phyloP scores from a whole-genome alignment of 2,113 vertebrate species.

The Chiloscyllium plagiosum region DNA sequence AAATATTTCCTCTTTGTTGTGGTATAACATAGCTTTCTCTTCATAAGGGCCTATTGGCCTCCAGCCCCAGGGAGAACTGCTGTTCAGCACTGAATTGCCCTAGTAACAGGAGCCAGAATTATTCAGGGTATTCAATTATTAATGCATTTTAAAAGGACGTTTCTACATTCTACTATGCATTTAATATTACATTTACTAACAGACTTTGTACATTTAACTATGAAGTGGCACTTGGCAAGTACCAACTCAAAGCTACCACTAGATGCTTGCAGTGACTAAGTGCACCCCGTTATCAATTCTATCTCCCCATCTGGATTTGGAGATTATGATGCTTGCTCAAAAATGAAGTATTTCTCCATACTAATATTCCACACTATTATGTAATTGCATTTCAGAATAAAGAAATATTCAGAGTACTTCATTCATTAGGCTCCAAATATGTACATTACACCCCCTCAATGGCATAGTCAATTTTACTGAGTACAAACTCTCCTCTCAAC shows the following conservation, averaged over 20 bases:
- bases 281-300: neutral
- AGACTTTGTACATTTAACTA: neutral
- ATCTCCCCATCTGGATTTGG: neutral
- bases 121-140: neutral
- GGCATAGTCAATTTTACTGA: neutral
- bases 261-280: neutral
- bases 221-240: neutral
- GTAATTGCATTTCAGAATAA: neutral
- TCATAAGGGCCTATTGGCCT: neutral
- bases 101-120: neutral
- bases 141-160: neutral
- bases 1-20: neutral
- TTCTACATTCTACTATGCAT: neutral
- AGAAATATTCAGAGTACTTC: neutral
- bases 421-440: neutral
- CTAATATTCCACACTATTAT: neutral
- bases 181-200: slow-evolving; percentile 13
- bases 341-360: neutral
- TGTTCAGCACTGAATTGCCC: neutral
- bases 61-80: neutral
- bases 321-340: neutral
- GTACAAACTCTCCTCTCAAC: neutral
- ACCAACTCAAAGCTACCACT: neutral
- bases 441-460: neutral
- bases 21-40: neutral